Evolutionary conservation across 2,113 vertebrate genomes (phyloP).

Genomic region (Thunnus maccoyii): DNA sequence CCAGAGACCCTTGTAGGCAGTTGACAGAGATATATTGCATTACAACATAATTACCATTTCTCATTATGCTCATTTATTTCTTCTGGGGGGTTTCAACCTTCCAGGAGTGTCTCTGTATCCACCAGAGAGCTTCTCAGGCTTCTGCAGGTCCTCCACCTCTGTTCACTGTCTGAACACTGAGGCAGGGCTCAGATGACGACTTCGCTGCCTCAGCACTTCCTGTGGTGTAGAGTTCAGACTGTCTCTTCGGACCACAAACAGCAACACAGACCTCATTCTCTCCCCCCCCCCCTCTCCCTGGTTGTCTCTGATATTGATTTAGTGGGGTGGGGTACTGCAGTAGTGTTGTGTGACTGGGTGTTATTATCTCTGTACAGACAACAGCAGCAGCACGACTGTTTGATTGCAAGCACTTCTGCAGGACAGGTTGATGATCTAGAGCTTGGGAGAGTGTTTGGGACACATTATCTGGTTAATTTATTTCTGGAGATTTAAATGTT

Average conservation of each 20-base stretch:
- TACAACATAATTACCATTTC: background rate
- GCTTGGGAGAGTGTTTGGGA: background rate
- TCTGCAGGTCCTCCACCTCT: background rate
- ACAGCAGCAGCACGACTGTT: background rate
- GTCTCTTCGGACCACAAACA: constrained; percentile 29
- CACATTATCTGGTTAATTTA: background rate
- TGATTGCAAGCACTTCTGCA: background rate
- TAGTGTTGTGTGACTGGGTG: constrained; percentile 23
- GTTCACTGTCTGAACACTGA: background rate
- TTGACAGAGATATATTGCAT: background rate
- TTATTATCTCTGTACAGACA: constrained; percentile 33
- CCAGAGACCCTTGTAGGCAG: background rate
- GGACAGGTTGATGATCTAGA: background rate
- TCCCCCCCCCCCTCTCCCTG: background rate
- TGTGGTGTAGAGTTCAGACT: constrained; percentile 17
- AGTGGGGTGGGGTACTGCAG: constrained; percentile 62
- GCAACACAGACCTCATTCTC: background rate
- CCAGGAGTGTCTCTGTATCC: background rate
- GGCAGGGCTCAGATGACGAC: constrained; percentile 2
- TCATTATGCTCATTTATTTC: constrained; percentile 1
- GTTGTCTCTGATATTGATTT: constrained; percentile 57
- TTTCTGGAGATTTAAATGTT: background rate
- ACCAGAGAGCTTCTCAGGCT: background rate
- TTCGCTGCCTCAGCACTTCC: constrained; percentile 35
- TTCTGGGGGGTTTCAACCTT: background rate